phyloP scores from a whole-genome alignment of 2,113 vertebrate species.

The Corythornis vintsioides region DNA sequence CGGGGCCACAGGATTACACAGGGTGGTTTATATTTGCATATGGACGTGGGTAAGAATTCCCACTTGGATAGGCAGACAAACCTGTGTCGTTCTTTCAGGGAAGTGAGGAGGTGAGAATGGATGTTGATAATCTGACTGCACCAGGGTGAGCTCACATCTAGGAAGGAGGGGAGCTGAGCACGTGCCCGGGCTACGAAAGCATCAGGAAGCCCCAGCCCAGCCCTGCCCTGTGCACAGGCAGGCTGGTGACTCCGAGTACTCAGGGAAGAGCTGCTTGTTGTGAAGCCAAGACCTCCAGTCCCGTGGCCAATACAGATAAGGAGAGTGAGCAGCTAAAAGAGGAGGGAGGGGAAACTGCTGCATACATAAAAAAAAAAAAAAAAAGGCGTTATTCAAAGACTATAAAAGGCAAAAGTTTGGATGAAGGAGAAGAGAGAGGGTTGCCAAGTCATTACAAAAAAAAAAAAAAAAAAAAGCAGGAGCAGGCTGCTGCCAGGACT shows the following conservation, averaged over 20 bases:
- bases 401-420: constrained; percentile 73
- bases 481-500: constrained; percentile 21
- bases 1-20: accelerated
- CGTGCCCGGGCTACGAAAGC: not conserved
- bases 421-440: constrained; percentile 19
- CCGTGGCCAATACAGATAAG: not conserved
- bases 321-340: constrained; percentile 20
- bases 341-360: constrained; percentile 31
- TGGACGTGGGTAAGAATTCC: accelerated
- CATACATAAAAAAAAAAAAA: not conserved
- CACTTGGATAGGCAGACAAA: accelerated
- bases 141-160: accelerated
- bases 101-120: accelerated
- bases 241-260: not conserved
- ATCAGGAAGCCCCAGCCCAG: accelerated
- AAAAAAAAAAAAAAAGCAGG: not conserved
- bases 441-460: constrained; percentile 33
- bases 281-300: not conserved
- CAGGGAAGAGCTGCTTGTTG: not conserved
- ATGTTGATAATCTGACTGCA: accelerated
- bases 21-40: not conserved
- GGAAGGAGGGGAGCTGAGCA: not conserved
- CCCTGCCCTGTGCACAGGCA: not conserved
- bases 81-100: accelerated
- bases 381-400: constrained; percentile 40